Conservation (phyloP, 2,113 vertebrate species). For the Dicentrarchus labrax region DNA sequence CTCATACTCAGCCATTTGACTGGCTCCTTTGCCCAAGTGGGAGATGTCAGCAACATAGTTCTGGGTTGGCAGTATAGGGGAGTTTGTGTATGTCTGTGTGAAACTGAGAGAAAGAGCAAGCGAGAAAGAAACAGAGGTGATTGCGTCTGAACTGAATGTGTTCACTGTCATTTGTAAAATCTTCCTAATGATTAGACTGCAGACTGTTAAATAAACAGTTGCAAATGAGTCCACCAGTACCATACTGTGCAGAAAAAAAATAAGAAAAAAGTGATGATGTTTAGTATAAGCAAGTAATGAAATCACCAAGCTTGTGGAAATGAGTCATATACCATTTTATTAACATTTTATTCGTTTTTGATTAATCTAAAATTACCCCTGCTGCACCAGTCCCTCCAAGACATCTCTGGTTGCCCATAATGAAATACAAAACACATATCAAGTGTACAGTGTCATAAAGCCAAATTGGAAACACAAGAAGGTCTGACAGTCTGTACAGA, state of each 20-base stretch:
- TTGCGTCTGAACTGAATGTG: slow-evolving; percentile 23
- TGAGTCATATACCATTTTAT: neutral
- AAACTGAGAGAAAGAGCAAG: neutral
- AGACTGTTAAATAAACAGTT: slow-evolving; percentile 30
- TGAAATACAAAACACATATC: slow-evolving; percentile 45
- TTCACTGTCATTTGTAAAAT: slow-evolving; percentile 18
- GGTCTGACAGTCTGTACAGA: slow-evolving; percentile 60
- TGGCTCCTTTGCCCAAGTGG: slow-evolving; percentile 22
- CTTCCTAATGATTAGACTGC: slow-evolving; percentile 13
- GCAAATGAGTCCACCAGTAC: slow-evolving; percentile 14
- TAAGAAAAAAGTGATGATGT: neutral
- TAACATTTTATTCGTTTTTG: neutral
- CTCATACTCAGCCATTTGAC: slow-evolving; percentile 39
- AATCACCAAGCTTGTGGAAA: slow-evolving; percentile 12
- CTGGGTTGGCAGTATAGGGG: slow-evolving; percentile 7
- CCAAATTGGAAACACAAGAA: slow-evolving; percentile 68
- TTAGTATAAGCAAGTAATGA: slow-evolving; percentile 1
- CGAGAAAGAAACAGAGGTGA: slow-evolving; percentile 21
- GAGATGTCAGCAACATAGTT: slow-evolving; percentile 34
- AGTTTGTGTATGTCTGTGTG: slow-evolving; percentile 8
- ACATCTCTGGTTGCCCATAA: slow-evolving; percentile 17
- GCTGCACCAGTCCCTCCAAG: neutral
- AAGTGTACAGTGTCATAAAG: slow-evolving; percentile 51
- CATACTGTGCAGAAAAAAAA: slow-evolving; percentile 8
- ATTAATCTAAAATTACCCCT: slow-evolving; percentile 26